These are phyloP conservation scores for Dolichotis patagonum DNA, from an alignment of 2,113 vertebrate species.

Conservation along the genomic window DNA sequence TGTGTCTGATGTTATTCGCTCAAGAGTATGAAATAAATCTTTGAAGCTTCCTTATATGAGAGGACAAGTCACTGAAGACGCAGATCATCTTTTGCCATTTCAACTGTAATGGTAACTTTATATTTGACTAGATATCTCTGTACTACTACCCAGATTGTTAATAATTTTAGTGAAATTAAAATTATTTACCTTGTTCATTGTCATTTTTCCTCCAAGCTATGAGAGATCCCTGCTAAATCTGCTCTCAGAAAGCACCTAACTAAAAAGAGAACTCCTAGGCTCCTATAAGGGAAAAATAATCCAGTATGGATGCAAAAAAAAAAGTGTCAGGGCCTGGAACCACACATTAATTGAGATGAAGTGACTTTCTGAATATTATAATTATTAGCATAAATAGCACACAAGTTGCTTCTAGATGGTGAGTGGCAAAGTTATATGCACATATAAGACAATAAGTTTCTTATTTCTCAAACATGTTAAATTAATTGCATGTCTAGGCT, in stretches of 20 bases:
- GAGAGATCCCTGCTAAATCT: neutral
- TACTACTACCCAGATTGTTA: neutral
- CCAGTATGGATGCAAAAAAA: neutral
- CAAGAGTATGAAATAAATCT: neutral
- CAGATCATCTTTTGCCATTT: neutral
- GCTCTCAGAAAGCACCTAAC: neutral
- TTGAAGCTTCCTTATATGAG: neutral
- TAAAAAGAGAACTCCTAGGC: neutral
- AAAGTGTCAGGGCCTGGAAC: neutral
- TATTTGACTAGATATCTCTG: neutral
- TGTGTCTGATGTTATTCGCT: neutral
- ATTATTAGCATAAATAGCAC: neutral
- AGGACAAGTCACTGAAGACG: neutral
- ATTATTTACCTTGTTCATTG: neutral
- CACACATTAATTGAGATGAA: neutral
- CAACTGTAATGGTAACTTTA: neutral
- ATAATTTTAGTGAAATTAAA: slow-evolving; percentile 39
- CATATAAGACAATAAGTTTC: neutral
- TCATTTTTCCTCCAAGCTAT: slow-evolving; percentile 51
- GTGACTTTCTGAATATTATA: neutral
- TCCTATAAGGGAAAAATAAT: neutral
- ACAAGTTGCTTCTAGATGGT: neutral
- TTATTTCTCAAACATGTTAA: neutral
- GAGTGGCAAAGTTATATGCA: neutral
- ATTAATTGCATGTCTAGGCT: neutral